These are phyloP conservation scores for Ctenopoma kingsleyae DNA, from an alignment of 2,797 vertebrate genomes.

Conservation along the genomic window DNA sequence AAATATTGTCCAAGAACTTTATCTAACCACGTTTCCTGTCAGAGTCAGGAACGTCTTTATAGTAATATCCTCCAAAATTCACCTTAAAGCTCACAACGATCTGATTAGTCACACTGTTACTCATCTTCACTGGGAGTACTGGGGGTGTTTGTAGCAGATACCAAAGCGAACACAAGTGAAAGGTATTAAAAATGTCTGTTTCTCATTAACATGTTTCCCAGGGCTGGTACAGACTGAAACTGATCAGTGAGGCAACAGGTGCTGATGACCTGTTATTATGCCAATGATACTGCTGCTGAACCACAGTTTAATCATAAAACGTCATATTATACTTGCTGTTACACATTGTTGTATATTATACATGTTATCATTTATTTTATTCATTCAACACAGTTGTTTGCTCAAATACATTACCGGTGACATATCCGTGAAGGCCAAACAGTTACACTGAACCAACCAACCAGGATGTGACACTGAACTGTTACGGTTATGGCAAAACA, in stretches of 20 bases:
- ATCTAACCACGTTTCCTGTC: neutral
- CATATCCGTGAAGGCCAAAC: too few relatives aligned
- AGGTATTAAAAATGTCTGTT: neutral
- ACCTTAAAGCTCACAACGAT: neutral
- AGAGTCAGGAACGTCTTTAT: neutral
- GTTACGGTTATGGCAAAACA: neutral
- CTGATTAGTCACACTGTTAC: neutral
- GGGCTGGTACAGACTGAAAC: neutral
- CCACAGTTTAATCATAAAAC: neutral
- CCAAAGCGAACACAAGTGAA: neutral
- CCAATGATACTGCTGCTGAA: neutral
- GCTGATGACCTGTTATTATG: neutral
- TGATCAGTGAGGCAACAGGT: slow-evolving; percentile 18
- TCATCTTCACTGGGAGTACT: neutral
- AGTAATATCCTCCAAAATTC: neutral
- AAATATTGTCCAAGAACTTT: slow-evolving; percentile 5
- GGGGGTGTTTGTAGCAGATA: neutral
- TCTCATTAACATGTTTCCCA: neutral
- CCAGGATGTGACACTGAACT: too few relatives aligned
- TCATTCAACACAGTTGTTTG: neutral
- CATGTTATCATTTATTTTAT: neutral
- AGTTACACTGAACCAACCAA: too few relatives aligned
- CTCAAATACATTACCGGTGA: neutral
- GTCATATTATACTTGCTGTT: neutral
- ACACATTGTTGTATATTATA: too few relatives aligned